Evolutionary conservation across 1,140 invertebrate genomes (phyloP), one percentile per base, ranked within the genome.

Genomic region (Anagrus nilaparvatae): DNA sequence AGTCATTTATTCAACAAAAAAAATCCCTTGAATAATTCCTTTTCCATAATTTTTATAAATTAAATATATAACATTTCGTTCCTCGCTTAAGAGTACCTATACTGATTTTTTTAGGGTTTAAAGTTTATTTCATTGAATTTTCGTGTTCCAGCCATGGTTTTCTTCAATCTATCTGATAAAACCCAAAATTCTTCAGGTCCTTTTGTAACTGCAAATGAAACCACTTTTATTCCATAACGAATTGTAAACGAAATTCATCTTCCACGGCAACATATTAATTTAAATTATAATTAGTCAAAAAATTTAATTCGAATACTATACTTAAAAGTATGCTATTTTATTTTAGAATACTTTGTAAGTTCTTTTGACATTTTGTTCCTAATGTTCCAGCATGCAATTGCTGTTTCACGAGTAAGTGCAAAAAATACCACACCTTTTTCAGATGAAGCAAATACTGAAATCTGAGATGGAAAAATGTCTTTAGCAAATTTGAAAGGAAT

Each of bases 61-160:
- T n/a, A n/a, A n/a, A n/a, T n/a, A n/a, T n/a, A n/a, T n/a, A n/a
- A n/a, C n/a, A n/a, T n/a, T n/a, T n/a, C n/a, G n/a, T n/a, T n/a
- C n/a, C n/a, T n/a, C n/a, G n/a, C n/a, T n/a, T n/a, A n/a, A n/a
- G n/a, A n/a, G n/a, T n/a, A n/a, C n/a, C n/a, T n/a, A n/a, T n/a
- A 24, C 16, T 24, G 34, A 36, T 8, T 8, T 16, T 36, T 36
- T 36, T 13, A 36, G 19, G n/a, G 25, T 36, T 10, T 36, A 18
- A 24, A 36, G 21, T 36, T 36, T n/a, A 36, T 25, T 36, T 36
- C 34, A 36, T 24, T 16, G 25, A 36, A 16, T 36, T n/a, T 24
- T 20, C 34, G 19, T 13, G 21, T 14, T 24, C 34, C 21, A 24
- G 14, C 25, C 14, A 36, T 36, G 13, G 17, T 14, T 23, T 36